Evolutionary conservation across 2,797 vertebrate genomes (phyloP), one percentile per base, ranked within the genome.

Genomic region (Heliangelus exortis): DNA sequence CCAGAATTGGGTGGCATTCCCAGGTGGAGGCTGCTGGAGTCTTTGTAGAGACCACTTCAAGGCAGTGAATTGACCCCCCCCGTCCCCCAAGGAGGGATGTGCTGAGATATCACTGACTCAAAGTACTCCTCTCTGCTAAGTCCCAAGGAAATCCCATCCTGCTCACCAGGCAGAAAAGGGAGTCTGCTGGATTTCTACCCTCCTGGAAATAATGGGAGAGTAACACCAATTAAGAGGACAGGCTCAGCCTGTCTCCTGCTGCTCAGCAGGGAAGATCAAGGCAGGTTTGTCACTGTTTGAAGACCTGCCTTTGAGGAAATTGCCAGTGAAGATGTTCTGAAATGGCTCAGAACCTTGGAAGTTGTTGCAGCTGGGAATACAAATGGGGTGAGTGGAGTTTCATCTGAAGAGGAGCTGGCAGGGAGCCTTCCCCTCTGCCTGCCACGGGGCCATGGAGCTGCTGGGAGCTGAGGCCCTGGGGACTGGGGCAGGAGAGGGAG

Each of bases 261-360:
- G 87, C 45, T 97, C 43, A 1, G 41, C 22, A 0, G 65, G 50
- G 90, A 65, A 94, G 93, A 96, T 97, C 97, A 90, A 94, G 83
- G 91, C 54, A 47, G 85, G 80, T 77, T 95, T 96, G 91, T 93
- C 89, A 2, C 84, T 1, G 87, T 97, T 95, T 97, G 97, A 97
- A 97, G 95, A 91, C 75, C 17, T 7, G 61, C 79, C 87, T 97
- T 97, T 95, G 95, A 96, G 95, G 86, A 95, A 86, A 86, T 96
- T 89, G 76, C 95, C 90, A 92, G 92, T 87, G 93, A 94, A 74
- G 90, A 83, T 67, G 94, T 89, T 94, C 90, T 93, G 94, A 96
- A 96, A 95, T 83, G 8, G 10, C 86, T 94, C 86, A 91, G 71
- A 83, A 85, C 62, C 85, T 57, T 95, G 75, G 61, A 84, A 97